Percentiles rank a stretch among this genome's conserved stretches.
Conservation (phyloP, 2,113 vertebrate genomes). For the Atherinomorus stipes region DNA sequence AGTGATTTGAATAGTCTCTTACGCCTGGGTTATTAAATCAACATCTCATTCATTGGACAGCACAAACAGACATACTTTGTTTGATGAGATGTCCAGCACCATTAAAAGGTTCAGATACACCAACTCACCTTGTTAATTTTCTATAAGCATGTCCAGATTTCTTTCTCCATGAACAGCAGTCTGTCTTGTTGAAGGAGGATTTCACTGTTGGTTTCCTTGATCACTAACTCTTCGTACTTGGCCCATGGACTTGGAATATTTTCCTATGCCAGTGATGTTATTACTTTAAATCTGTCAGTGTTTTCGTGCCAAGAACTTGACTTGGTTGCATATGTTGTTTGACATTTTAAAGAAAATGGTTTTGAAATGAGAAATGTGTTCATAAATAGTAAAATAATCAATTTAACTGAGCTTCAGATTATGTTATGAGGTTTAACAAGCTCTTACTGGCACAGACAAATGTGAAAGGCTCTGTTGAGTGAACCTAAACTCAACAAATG, state of each 20-base stretch:
- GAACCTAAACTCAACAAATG: conserved; percentile 43
- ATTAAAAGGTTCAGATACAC: too few species aligned
- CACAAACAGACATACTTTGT: too few species aligned
- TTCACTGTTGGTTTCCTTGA: too few species aligned
- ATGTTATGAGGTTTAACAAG: conserved; percentile 48
- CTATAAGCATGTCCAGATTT: too few species aligned
- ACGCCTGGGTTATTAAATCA: neutral
- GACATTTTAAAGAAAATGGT: conserved; percentile 44
- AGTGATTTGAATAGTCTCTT: neutral
- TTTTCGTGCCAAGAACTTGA: conserved; percentile 27
- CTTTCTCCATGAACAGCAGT: too few species aligned
- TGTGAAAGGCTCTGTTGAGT: conserved; percentile 18
- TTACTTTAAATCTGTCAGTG: conserved; percentile 28
- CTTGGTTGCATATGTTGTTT: conserved; percentile 46
- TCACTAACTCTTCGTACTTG: conserved; percentile 3
- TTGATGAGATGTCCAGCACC: too few species aligned
- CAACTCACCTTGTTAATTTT: too few species aligned
- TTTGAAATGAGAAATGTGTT: conserved; percentile 21
- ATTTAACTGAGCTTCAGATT: conserved; percentile 30
- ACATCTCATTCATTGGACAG: neutral
- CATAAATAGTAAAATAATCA: conserved; percentile 38
- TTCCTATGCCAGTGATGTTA: conserved; percentile 32
- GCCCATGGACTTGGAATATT: conserved; percentile 12
- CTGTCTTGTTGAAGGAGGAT: too few species aligned
- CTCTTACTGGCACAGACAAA: conserved; percentile 30